Base-by-base conservation (phyloP, 2,113 vertebrate species). In the Amia ocellicauda region DNA sequence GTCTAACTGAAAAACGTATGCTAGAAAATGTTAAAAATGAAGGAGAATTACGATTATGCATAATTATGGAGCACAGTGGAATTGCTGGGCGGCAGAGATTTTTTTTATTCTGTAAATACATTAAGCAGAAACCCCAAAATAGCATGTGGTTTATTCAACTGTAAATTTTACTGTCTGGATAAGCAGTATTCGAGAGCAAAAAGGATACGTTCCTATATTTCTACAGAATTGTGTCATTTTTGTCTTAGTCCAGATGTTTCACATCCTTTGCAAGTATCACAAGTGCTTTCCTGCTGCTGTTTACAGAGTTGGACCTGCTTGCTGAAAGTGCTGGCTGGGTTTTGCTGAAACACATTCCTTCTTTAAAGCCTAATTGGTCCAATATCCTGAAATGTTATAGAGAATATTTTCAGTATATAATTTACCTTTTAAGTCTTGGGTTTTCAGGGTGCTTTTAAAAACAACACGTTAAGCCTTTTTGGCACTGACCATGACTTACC, bases 241-340 rank as follows among this genome's bases (percentile, higher is more conserved):
- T 50, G 7, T 50, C 73, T 70, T 78, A 40, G 55, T 42, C 55
- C 76, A 78, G 72, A 75, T 78, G 79, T 74, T 68, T 47, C 63
- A 64, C 57, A 73, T 77, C 73, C 62, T 69, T 62, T 69, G 23
- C 70, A 67, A 75, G 64, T 7, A 31, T 41, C 68, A 66, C 63
- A 13, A 62, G 70, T 62, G 66, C 61, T 67, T 74, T 79, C 75
- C 67, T 63, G 64, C 67, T 64, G 59, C 3, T 83, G 79, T 85
- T 84, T 84, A 85, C 75, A 63, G 69, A 76, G 70, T 65, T 17
- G 78, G 71, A 76, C 69, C 76, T 71, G 16, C 7, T 13, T 17
- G 47, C 17, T 50, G 47, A 11, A 50, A 17, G 16, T 50, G 20
- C 20, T 50, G 47, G 72, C 85, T 81, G 83, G 78, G 68, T 77